Evolutionary conservation across 2,113 vertebrate genomes (phyloP).

Genomic region (Oncorhynchus masou): DNA sequence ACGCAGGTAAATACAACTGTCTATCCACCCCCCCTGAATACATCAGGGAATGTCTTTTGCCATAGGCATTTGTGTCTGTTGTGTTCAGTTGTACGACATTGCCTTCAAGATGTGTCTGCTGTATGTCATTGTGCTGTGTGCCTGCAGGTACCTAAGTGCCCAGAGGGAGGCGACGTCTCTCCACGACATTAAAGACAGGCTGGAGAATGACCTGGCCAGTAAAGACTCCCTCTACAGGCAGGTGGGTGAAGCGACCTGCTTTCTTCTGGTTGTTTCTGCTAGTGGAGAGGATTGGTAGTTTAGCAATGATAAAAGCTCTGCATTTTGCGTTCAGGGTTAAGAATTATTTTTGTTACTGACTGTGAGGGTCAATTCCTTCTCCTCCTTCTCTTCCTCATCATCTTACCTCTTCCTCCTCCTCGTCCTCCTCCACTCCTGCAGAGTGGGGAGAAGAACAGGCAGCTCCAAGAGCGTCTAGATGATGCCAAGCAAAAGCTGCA

Average conservation of each 20-base stretch:
- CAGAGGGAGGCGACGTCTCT: constrained; percentile 88
- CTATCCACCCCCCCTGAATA: too few species aligned
- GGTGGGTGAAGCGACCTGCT: constrained; percentile 60
- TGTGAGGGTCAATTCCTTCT: not conserved
- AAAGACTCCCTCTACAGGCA: constrained; percentile 91
- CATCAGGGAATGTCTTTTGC: too few species aligned
- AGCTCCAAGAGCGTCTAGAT: constrained; percentile 89
- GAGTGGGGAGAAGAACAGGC: constrained; percentile 92
- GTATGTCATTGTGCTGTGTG: constrained; percentile 18
- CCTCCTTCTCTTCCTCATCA: too few species aligned
- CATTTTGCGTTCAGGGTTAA: not conserved
- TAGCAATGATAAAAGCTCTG: not conserved
- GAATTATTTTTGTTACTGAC: not conserved
- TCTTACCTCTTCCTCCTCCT: not conserved
- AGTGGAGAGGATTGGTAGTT: too few species aligned
- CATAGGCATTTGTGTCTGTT: too few species aligned
- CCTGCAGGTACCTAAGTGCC: constrained; percentile 80
- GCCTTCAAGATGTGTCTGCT: not conserved
- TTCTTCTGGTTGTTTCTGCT: constrained; percentile 12
- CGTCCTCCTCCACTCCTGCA: constrained; percentile 44
- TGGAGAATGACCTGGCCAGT: constrained; percentile 92
- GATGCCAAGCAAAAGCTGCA: constrained; percentile 93
- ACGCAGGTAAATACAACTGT: constrained; percentile 69
- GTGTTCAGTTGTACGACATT: not conserved
- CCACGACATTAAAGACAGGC: constrained; percentile 90